Base-by-base conservation (phyloP, 2,797 vertebrate species). In the Sebastes vulpes region DNA sequence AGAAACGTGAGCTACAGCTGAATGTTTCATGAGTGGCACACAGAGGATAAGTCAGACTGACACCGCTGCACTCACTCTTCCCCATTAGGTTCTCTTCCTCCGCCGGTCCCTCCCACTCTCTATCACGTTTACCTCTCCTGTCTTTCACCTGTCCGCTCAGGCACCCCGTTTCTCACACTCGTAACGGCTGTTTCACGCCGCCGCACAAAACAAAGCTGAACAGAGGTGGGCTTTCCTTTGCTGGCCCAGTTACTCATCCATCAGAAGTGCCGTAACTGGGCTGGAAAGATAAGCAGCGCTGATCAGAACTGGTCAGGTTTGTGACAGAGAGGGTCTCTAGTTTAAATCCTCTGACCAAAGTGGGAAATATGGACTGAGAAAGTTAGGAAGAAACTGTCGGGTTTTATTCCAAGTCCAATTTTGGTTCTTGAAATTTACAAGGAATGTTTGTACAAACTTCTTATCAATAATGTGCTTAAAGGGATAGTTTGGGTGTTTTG, bases 11-110 rank as follows among this genome's bases (percentile, higher is more conserved):
- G 88, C 89, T 83, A 69, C 67, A 83, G 90, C 77, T 94, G 90
- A 95, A 96, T 95, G 89, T 94, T 95, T 95, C 90, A 95, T 94
- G 91, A 95, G 93, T 73, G 86, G 88, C 89, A 92, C 84, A 73
- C 67, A 79, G 91, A 94, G 90, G 91, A 94, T 94, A 92, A 95
- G 89, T 89, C 89, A 89, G 91, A 87, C 91, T 92, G 95, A 94
- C 93, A 95, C 88, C 6, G 35, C 84, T 73, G 87, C 91, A 91
- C 86, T 93, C 85, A 71, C 88, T 89, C 89, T 85, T 83, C 80
- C 87, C 88, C 86, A 91, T 94, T 94, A 93, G 76, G 57, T 90
- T 89, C 81, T 81, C 85, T 82, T 86, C 81, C 89, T 82, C 87
- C 67, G 65, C 76, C 76, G 57, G 79, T 82, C 85, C 90, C 84